Evolutionary conservation across 2,797 vertebrate species (phyloP).

Genomic region (Siniperca obscura): DNA sequence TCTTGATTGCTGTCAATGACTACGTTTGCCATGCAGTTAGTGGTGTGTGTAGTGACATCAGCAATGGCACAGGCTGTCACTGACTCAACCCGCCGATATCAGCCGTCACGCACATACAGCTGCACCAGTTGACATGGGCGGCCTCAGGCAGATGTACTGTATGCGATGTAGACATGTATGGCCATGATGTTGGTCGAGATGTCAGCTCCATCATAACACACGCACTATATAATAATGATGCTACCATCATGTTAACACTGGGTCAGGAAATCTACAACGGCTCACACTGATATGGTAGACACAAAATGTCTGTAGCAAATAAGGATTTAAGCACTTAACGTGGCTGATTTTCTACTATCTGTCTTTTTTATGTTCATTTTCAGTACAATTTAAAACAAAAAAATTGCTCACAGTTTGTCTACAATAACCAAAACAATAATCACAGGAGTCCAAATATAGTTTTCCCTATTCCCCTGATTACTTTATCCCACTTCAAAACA

Average conservation of each 20-base stretch:
- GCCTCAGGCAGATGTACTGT: constrained; percentile 40
- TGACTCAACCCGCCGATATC: constrained; percentile 56
- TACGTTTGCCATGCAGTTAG: neutral
- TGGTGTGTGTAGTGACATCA: constrained; percentile 41
- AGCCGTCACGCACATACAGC: constrained; percentile 58
- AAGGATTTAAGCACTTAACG: neutral
- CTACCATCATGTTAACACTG: neutral
- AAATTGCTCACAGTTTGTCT: constrained; percentile 6
- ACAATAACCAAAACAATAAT: constrained; percentile 1
- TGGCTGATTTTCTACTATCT: neutral
- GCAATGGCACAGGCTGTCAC: constrained; percentile 44
- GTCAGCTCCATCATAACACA: constrained; percentile 8
- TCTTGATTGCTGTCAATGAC: constrained; percentile 13
- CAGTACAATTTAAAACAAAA: neutral
- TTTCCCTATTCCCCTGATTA: neutral
- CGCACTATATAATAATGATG: neutral
- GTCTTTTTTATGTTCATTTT: neutral
- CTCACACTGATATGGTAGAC: neutral
- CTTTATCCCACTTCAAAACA: constrained; percentile 8
- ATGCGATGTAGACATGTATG: constrained; percentile 8
- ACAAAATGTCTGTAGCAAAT: neutral
- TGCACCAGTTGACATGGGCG: constrained; percentile 47
- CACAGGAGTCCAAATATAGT: constrained; percentile 9
- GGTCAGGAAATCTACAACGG: neutral
- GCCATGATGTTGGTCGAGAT: neutral